Evolutionary conservation across 1,140 invertebrate species (phyloP).

Genomic region (Hydropsyche tenuis): DNA sequence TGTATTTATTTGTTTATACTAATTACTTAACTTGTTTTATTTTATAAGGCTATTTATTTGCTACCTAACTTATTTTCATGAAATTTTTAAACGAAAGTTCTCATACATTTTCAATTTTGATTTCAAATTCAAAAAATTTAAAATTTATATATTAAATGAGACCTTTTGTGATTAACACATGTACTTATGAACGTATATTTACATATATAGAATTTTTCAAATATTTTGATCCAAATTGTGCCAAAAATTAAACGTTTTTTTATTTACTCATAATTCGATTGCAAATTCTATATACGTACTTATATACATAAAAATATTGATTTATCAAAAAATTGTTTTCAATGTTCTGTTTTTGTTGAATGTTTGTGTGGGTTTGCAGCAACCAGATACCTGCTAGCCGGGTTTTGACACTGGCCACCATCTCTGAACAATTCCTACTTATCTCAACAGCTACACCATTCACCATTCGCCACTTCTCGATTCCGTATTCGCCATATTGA

Average conservation of each 20-base stretch:
- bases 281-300: no score
- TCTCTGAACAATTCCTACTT: constrained; percentile 57
- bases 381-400: constrained; percentile 64
- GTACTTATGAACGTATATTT: no score
- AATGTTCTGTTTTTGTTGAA: constrained; percentile 42
- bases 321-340: no score
- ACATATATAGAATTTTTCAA: no score
- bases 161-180: no score
- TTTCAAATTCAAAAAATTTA: no score
- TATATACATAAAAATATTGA: no score
- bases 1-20: constrained; percentile 2
- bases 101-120: neutral
- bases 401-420: constrained; percentile 64
- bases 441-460: constrained; percentile 57
- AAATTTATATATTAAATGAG: no score
- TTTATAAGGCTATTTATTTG: constrained; percentile 18
- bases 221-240: no score
- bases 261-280: no score
- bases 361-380: constrained; percentile 59
- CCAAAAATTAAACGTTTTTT: no score
- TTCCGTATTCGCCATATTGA: constrained; percentile 37
- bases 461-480: constrained; percentile 45
- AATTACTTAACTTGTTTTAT: constrained; percentile 19
- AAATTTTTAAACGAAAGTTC: constrained; percentile 12
- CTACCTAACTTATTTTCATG: constrained; percentile 30